A percentile compares a stretch with the other conserved stretches of the same genome.
Conservation (phyloP, 1,140 invertebrate species). For the Adelges cooleyi region DNA sequence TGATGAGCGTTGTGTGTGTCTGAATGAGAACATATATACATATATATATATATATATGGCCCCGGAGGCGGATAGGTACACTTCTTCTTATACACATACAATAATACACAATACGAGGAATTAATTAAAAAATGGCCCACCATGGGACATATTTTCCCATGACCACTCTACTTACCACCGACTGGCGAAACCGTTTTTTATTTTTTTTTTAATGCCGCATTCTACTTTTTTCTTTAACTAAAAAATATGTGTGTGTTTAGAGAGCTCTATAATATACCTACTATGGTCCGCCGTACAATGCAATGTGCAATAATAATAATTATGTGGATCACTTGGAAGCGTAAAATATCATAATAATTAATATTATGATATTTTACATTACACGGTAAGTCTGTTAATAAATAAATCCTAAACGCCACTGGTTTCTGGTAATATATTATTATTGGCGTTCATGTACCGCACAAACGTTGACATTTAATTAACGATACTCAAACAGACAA, state of each 20-base stretch:
- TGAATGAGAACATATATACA: constrained; percentile 15
- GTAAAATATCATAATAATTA: too few relatives aligned
- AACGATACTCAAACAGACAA: too few relatives aligned
- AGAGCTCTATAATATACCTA: too few relatives aligned
- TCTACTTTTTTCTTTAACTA: not conserved
- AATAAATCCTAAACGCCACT: too few relatives aligned
- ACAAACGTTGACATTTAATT: too few relatives aligned
- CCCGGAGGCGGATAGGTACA: constrained; percentile 19
- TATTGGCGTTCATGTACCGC: too few relatives aligned
- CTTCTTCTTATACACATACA: not conserved
- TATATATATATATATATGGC: not conserved
- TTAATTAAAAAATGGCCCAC: constrained; percentile 29
- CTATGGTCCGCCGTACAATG: too few relatives aligned
- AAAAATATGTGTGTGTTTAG: too few relatives aligned
- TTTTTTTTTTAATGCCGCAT: constrained; percentile 8
- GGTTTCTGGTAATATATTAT: too few relatives aligned
- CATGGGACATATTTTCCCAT: constrained; percentile 28
- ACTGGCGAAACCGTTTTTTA: constrained; percentile 26
- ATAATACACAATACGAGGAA: constrained; percentile 28
- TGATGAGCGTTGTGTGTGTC: not conserved
- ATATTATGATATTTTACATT: too few relatives aligned
- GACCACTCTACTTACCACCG: constrained; percentile 24
- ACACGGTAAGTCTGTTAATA: too few relatives aligned
- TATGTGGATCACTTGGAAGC: not conserved
- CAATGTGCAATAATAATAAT: not conserved